A percentile compares a stretch with the other conserved stretches of the same genome.
phyloP scores from a whole-genome alignment of 1,140 invertebrate species.

The Araneus ventricosus region DNA sequence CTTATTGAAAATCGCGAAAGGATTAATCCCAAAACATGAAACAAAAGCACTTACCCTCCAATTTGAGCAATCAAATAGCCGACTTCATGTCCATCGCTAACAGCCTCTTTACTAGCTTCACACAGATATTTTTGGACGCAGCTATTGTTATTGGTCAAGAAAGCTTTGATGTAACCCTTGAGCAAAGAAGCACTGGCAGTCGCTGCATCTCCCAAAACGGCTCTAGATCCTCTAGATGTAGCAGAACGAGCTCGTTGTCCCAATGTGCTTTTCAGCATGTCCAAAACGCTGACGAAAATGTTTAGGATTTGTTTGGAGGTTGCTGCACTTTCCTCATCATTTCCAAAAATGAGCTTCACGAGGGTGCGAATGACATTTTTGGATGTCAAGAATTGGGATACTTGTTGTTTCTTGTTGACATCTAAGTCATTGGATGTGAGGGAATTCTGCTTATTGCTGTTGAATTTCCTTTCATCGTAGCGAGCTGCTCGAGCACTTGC shows the following conservation, averaged over 20 bases:
- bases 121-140: conserved; percentile 91
- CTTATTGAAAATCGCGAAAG: not conserved
- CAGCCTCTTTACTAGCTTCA: conserved; percentile 92
- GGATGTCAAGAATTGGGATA: conserved; percentile 77
- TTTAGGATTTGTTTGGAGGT: conserved; percentile 78
- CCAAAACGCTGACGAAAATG: conserved; percentile 77
- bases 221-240: conserved; percentile 67
- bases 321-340: conserved; percentile 77
- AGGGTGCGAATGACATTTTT: conserved; percentile 78
- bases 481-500: conserved; percentile 57
- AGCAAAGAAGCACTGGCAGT: conserved; percentile 77
- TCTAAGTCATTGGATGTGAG: conserved; percentile 59
- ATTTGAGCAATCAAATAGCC: conserved; percentile 94
- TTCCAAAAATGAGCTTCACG: conserved; percentile 78
- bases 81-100: conserved; percentile 88
- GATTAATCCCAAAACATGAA: not conserved
- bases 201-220: conserved; percentile 77
- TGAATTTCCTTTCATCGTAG: conserved; percentile 73
- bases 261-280: conserved; percentile 77
- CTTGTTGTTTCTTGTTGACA: conserved; percentile 76
- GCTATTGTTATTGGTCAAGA: conserved; percentile 88
- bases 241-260: conserved; percentile 76
- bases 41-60: conserved; percentile 88
- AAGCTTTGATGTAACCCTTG: conserved; percentile 90
- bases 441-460: conserved; percentile 60